Evolutionary conservation across 2,888 invertebrate species (phyloP).

Genomic region (Apotomis turbidana): DNA sequence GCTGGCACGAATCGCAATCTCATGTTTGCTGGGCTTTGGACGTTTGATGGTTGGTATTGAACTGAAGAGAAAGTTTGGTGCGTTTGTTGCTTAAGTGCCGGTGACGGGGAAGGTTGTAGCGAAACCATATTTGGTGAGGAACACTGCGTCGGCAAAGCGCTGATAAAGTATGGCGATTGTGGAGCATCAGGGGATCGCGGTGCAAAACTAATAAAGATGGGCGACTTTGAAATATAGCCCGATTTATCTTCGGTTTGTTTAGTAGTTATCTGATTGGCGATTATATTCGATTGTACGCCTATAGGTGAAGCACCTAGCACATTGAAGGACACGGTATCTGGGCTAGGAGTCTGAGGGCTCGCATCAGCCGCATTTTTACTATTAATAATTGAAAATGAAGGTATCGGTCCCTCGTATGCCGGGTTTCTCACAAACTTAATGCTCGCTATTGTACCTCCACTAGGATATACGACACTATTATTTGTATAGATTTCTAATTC

Average conservation of each 20-base stretch:
- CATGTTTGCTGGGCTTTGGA: constrained; percentile 26
- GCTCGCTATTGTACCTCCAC: constrained; percentile 12
- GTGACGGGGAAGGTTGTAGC: constrained; percentile 12
- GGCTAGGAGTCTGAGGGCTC: background rate
- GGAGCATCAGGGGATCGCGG: constrained; percentile 2
- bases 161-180: background rate
- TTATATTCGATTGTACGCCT: background rate
- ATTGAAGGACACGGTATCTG: background rate
- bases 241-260: constrained; percentile 1
- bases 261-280: background rate
- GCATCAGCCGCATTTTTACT: constrained; percentile 5
- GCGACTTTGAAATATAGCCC: constrained; percentile 7
- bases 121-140: background rate
- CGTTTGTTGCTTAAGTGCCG: constrained; percentile 29
- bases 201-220: constrained; percentile 20
- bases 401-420: constrained; percentile 7
- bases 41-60: constrained; percentile 11
- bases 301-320: background rate
- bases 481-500: constrained; percentile 8
- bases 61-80: constrained; percentile 37
- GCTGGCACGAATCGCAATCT: constrained; percentile 23
- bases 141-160: constrained; percentile 11
- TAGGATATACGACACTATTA: background rate
- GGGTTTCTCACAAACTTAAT: constrained; percentile 26
- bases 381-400: constrained; percentile 16